Conservation (phyloP, 2,888 invertebrate genomes). For the Melanotus villosus region DNA sequence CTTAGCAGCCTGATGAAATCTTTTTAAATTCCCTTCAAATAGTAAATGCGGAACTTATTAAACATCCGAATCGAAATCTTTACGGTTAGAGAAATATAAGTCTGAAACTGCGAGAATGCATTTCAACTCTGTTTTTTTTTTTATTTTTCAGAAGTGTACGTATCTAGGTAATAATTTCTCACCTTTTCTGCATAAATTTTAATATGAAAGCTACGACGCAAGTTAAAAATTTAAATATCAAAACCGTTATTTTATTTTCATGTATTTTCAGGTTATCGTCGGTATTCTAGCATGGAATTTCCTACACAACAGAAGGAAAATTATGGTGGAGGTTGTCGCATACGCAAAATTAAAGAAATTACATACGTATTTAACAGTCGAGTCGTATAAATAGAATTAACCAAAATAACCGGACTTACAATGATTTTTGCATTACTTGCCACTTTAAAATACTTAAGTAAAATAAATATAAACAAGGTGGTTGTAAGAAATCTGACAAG, state of each 20-base stretch:
- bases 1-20: conserved; percentile 1
- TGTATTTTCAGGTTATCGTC: not conserved
- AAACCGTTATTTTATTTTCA: conserved; percentile 20
- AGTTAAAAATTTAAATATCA: conserved; percentile 30
- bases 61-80: conserved; percentile 4
- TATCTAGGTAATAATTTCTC: conserved; percentile 14
- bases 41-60: conserved; percentile 13
- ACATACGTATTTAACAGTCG: no score
- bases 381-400: no score
- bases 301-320: no score
- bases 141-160: not conserved
- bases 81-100: not conserved
- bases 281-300: conserved; percentile 4
- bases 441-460: no score
- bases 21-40: conserved; percentile 16
- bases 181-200: conserved; percentile 18
- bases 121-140: not conserved
- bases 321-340: no score
- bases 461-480: not conserved
- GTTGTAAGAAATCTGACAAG: conserved; percentile 30
- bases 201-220: conserved; percentile 14
- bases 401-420: no score
- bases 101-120: conserved; percentile 14
- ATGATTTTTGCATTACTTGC: no score
- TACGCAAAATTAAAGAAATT: no score